Evolutionary conservation across 1,140 invertebrate genomes (phyloP), one percentile per base, ranked within the genome.

Genomic region (Trichonephila clavipes): DNA sequence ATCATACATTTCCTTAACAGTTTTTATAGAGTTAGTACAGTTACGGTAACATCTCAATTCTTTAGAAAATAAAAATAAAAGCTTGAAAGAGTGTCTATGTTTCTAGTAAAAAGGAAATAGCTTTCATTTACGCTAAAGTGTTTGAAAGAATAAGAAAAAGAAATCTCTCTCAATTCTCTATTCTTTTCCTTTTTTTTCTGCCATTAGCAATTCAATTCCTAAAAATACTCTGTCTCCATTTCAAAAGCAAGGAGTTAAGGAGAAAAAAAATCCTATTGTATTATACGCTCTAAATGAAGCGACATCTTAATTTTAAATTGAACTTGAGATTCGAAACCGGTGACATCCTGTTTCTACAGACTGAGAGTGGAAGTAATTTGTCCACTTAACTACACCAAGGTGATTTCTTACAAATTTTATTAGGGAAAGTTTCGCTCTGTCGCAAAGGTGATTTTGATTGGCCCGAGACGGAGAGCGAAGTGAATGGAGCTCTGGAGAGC

Each of bases 271-370:
- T 10, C 10, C 51, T 12, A 51, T 51, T 51, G 28, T 8, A 77
- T 77, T 77, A 77, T 77, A 18, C 72, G 6, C 18, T 77, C 16
- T 77, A 77, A 77, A 34, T 34, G 28, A 34, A 34, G 72, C 14
- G 72, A 77, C 72, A 77, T 77, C 72, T 77, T 77, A 77, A 77
- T 77, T 77, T 77, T 77, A 77, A 77, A 77, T 77, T 77, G 72
- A 34, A 77, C 28, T 19, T 28, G 62, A 64, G 62, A 21, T 64
- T 7, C 21, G 51, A 51, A 69, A 69, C 66, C 72, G 28, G 18
- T 7, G 16, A 77, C 28, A 7, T 28, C 28, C 28, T 28, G 28
- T 40, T 40, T 24, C 72, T 19, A 77, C 28, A 34, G 28, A 40
- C 34, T 12, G 34, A 69, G 66, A 69, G n/a, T 69, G 12, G 66